Evolutionary conservation across 2,888 invertebrate species (phyloP).

Genomic region (Bugula neritina): DNA sequence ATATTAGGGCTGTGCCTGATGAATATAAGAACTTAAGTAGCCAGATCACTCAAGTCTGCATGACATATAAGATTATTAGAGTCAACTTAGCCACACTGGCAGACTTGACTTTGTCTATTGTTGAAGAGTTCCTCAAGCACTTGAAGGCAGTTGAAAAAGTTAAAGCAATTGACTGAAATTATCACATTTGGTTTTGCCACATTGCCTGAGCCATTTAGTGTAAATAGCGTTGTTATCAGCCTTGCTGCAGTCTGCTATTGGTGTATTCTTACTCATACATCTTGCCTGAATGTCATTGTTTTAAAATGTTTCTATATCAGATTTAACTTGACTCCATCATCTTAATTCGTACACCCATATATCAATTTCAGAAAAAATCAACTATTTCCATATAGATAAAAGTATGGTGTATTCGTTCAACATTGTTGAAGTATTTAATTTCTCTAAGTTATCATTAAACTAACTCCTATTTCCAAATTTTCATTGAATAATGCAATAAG

Average conservation of each 20-base stretch:
- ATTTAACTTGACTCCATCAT: too few species aligned
- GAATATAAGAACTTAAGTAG: not conserved
- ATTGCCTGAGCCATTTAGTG: not conserved
- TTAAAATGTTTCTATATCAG: too few species aligned
- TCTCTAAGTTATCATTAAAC: too few species aligned
- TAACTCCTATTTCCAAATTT: too few species aligned
- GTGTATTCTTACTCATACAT: not conserved
- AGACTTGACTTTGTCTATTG: not conserved
- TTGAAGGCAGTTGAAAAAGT: not conserved
- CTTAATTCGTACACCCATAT: too few species aligned
- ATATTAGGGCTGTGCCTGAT: too few species aligned
- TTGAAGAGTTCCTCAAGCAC: not conserved
- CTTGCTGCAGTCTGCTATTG: not conserved
- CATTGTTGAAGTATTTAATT: too few species aligned
- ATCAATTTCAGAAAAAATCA: too few species aligned
- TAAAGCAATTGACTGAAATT: not conserved
- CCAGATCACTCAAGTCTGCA: not conserved
- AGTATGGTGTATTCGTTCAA: too few species aligned
- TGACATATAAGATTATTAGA: not conserved
- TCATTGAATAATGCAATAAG: too few species aligned
- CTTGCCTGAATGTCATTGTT: too few species aligned
- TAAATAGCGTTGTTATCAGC: not conserved
- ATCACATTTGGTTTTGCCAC: not conserved
- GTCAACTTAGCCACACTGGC: not conserved
- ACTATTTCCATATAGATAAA: too few species aligned